These are phyloP conservation scores for Rhynchophorus ferrugineus DNA, from an alignment of 1,140 invertebrate species.

Conservation along the genomic window DNA sequence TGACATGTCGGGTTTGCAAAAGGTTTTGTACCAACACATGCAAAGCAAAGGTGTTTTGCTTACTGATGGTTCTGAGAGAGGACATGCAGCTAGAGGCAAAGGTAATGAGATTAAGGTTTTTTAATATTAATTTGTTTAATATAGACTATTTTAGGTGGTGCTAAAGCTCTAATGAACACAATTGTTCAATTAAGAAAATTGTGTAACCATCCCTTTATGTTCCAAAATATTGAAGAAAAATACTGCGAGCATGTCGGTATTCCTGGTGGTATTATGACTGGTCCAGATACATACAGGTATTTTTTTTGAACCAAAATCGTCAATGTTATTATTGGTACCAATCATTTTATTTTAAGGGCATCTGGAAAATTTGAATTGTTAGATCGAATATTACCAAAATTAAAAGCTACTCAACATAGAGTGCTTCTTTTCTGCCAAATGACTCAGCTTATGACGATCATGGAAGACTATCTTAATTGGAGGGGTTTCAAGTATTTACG, in stretches of 20 bases:
- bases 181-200: slow-evolving; percentile 97
- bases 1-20: slow-evolving; percentile 95
- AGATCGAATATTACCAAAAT: slow-evolving; percentile 95
- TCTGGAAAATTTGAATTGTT: slow-evolving; percentile 98
- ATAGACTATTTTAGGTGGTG: slow-evolving; percentile 54
- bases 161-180: slow-evolving; percentile 98
- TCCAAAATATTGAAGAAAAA: slow-evolving; percentile 96
- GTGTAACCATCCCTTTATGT: slow-evolving; percentile 99
- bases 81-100: slow-evolving; percentile 36
- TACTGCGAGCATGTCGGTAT: slow-evolving; percentile 83
- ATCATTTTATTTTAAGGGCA: slow-evolving; percentile 45
- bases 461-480: slow-evolving; percentile 95
- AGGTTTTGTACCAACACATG: slow-evolving; percentile 90
- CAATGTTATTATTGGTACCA: too few relatives aligned
- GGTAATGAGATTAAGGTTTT: background rate
- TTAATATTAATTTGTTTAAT: background rate
- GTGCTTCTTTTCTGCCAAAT: slow-evolving; percentile 99
- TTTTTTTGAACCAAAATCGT: background rate
- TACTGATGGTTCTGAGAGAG: slow-evolving; percentile 92
- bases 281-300: slow-evolving; percentile 63
- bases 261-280: slow-evolving; percentile 64
- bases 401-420: slow-evolving; percentile 84
- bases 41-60: slow-evolving; percentile 91
- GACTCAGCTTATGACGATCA: slow-evolving; percentile 99
- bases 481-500: slow-evolving; percentile 66